Conservation (phyloP, 2,113 vertebrate genomes). For the Eretmochelys imbricata region DNA sequence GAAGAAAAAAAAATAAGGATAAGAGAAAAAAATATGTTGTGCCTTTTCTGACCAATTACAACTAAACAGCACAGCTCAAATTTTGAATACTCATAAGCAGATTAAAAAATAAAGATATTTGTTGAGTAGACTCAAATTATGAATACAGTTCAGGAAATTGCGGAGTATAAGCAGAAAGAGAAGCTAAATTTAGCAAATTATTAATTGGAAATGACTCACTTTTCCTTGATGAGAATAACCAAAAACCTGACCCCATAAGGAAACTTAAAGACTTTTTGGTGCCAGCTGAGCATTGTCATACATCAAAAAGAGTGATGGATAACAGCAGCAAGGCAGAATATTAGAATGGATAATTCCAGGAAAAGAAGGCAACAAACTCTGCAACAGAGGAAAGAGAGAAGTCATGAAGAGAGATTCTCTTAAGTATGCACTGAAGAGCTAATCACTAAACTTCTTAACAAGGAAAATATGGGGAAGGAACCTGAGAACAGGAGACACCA, state of each 20-base stretch:
- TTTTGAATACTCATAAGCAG: conserved; percentile 57
- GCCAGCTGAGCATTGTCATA: conserved; percentile 51
- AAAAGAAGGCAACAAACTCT: conserved; percentile 23
- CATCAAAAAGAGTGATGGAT: conserved; percentile 64
- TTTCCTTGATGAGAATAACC: conserved; percentile 53
- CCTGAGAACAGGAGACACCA: neutral
- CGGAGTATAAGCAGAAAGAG: conserved; percentile 29
- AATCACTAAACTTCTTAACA: conserved; percentile 11
- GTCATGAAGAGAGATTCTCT: neutral
- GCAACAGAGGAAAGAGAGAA: conserved; percentile 24
- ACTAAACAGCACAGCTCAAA: neutral
- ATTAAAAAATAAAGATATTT: conserved; percentile 19
- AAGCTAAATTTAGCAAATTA: conserved; percentile 68
- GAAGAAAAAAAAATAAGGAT: conserved; percentile 9
- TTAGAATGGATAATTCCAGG: conserved; percentile 59
- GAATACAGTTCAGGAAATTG: conserved; percentile 43
- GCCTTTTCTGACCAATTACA: conserved; percentile 23
- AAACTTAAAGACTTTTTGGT: conserved; percentile 54
- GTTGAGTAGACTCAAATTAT: conserved; percentile 38
- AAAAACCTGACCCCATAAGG: conserved; percentile 54
- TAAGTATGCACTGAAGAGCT: conserved; percentile 16
- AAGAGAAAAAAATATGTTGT: conserved; percentile 13
- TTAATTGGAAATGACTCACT: conserved; percentile 48
- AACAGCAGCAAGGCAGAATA: conserved; percentile 59
- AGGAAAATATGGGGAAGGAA: neutral